A percentile compares a stretch with the other conserved stretches of the same genome.
phyloP scores from a whole-genome alignment of 92 coral and sea anemone genomes.

The Zoanthus solanderi region DNA sequence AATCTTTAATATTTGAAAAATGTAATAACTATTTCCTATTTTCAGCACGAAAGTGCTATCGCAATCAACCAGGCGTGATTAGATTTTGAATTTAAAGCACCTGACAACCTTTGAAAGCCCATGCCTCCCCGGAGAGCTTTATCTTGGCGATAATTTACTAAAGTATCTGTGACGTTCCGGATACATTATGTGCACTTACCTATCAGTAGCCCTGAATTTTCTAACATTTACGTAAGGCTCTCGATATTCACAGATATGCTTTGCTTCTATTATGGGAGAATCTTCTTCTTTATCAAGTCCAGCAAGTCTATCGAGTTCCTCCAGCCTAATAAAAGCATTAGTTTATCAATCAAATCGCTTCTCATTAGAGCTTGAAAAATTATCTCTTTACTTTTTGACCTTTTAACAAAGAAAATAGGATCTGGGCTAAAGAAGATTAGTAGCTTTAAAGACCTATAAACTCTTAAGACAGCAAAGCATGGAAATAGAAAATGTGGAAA shows the following conservation, averaged over 20 bases:
- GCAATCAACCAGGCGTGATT: slow-evolving; percentile 18
- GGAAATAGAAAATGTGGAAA: background rate
- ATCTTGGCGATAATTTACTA: background rate
- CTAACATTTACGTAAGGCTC: slow-evolving; percentile 19
- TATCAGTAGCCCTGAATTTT: background rate
- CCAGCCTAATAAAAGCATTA: slow-evolving; percentile 12
- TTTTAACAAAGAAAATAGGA: background rate
- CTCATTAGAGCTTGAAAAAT: background rate
- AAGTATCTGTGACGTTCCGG: background rate
- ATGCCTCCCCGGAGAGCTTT: background rate
- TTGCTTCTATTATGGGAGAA: background rate
- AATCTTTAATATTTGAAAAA: background rate
- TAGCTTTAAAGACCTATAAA: background rate
- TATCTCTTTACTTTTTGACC: background rate
- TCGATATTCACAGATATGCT: slow-evolving; percentile 36
- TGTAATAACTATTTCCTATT: slow-evolving; percentile 8
- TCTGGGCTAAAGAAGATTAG: background rate
- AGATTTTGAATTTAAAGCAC: background rate
- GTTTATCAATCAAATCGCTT: no score
- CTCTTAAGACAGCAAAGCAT: no score
- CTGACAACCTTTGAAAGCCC: background rate
- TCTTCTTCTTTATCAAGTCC: background rate
- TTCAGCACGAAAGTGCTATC: slow-evolving; percentile 36
- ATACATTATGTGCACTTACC: slow-evolving; percentile 16
- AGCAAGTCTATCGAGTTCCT: slow-evolving; percentile 27